Percentiles rank a stretch among this genome's conserved stretches.
Conservation (phyloP, 2,113 vertebrate genomes). For the Leptocoma aspasia region DNA sequence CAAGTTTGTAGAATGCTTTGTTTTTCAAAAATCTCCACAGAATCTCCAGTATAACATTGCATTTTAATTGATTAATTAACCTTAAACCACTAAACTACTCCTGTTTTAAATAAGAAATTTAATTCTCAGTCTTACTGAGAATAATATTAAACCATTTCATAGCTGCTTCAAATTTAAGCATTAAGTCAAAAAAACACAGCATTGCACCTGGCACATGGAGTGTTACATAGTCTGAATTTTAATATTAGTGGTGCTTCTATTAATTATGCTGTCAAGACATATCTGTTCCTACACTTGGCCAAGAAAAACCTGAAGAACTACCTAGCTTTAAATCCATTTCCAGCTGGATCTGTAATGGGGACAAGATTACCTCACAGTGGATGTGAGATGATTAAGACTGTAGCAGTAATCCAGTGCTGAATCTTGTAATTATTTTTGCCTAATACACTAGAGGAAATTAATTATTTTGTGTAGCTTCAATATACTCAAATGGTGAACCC, state of each 20-base stretch:
- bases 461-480: neutral
- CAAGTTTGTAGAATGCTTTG: neutral
- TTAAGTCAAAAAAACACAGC: neutral
- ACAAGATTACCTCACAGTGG: neutral
- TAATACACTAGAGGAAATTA: neutral
- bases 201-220: neutral
- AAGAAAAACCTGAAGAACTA: neutral
- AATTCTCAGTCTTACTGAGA: neutral
- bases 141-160: neutral
- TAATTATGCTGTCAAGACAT: neutral
- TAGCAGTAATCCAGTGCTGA: neutral
- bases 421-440: neutral
- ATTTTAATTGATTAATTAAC: neutral
- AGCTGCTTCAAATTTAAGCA: neutral
- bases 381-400: slow-evolving; percentile 2
- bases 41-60: neutral
- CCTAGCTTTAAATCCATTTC: neutral
- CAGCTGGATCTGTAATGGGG: neutral
- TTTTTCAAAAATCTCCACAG: neutral
- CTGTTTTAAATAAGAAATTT: neutral
- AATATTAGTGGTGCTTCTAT: neutral
- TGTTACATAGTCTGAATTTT: neutral
- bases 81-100: neutral
- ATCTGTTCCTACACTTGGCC: neutral
- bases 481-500: neutral